phyloP scores from a whole-genome alignment of 2,888 invertebrate species.

The Glyphotaelius pellucidus region DNA sequence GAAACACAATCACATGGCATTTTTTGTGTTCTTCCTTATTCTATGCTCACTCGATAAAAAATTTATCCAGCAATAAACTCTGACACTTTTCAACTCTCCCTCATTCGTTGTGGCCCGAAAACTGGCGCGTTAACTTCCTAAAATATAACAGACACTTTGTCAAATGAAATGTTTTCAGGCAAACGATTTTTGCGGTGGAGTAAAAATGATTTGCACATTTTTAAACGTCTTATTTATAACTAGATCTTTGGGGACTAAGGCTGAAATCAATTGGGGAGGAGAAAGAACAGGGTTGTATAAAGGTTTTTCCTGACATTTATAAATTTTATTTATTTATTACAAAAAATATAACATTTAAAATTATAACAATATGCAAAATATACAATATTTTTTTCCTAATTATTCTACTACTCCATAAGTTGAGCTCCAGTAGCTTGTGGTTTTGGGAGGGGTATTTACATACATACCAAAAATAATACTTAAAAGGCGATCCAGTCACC shows the following conservation, averaged over 20 bases:
- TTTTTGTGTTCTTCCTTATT: no score
- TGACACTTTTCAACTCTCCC: not conserved
- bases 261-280: not conserved
- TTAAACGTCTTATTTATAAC: not conserved
- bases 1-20: no score
- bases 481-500: no score
- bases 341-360: no score
- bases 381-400: no score
- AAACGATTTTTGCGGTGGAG: not conserved
- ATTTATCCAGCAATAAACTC: constrained; percentile 8
- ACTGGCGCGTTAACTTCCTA: not conserved
- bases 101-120: not conserved
- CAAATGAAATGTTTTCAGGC: not conserved
- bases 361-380: no score
- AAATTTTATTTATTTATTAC: not conserved
- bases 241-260: not conserved
- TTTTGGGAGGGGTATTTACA: no score
- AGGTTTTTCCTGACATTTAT: not conserved
- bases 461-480: no score
- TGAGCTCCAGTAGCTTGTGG: no score
- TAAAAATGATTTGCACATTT: not conserved
- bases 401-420: no score
- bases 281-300: not conserved
- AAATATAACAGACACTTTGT: not conserved
- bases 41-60: not conserved